Base-by-base conservation (phyloP, 2,888 invertebrate genomes). In the Axea sp. region DNA sequence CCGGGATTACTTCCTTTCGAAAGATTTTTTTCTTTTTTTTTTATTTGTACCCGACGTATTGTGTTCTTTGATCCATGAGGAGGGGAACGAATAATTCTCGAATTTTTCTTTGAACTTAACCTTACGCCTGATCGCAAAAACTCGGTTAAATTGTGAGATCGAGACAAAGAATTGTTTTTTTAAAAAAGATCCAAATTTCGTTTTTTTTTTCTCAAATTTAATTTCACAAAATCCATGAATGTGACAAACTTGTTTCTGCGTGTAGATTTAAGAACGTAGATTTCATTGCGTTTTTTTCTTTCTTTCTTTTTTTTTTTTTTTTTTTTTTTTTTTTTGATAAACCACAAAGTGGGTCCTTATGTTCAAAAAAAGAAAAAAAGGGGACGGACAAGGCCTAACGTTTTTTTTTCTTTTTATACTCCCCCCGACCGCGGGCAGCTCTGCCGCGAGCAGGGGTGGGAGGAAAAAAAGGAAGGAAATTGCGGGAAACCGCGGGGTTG, bases 331-430 rank as follows among this genome's bases (percentile, higher is more conserved):
- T n/a, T n/a, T n/a, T n/a, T n/a, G n/a, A n/a, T n/a, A n/a, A n/a
- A n/a, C n/a, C n/a, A n/a, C n/a, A n/a, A n/a, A n/a, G n/a, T n/a
- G n/a, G n/a, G n/a, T n/a, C n/a, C n/a, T n/a, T n/a, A n/a, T n/a
- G n/a, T n/a, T n/a, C n/a, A n/a, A 8, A 41, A 67, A n/a, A 19
- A 68, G 43, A 31, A 47, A 39, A 17, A 12, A 12, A 14, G 17
- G 19, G 33, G 43, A 68, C 51, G 31, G 51, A 37, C 47, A 62
- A 55, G 39, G 51, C 60, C 69, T 60, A 60, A 69, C 60, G 53
- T 60, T 69, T 55, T 24, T 69, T 69, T 47, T 43, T 47, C 30
- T 69, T 69, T 60, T 69, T 53, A 45, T n/a, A n/a, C n/a, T n/a
- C n/a, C n/a, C n/a, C n/a, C n/a, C n/a, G n/a, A n/a, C n/a, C n/a